These are phyloP conservation scores for Lymantria monacha DNA, from an alignment of 2,888 invertebrate species.

Conservation along the genomic window DNA sequence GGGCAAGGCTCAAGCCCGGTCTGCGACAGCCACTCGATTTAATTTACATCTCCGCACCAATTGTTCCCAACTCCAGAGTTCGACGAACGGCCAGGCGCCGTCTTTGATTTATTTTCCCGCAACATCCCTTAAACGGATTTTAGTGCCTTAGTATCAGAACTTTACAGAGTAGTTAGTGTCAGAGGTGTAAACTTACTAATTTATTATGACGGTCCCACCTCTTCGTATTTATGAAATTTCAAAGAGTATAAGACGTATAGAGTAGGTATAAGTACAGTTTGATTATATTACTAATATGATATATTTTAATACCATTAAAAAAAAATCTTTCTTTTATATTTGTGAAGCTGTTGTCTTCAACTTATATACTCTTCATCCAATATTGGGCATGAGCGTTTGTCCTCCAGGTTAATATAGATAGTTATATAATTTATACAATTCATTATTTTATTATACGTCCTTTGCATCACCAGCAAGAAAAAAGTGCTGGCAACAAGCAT, in stretches of 20 bases:
- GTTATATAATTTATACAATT: too few species aligned
- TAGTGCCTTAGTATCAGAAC: slow-evolving; percentile 58
- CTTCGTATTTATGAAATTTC: neutral
- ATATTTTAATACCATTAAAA: too few species aligned
- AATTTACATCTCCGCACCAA: slow-evolving; percentile 75
- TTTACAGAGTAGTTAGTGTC: slow-evolving; percentile 40
- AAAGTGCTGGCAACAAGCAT: too few species aligned
- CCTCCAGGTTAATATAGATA: too few species aligned
- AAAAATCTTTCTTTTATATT: too few species aligned
- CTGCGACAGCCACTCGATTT: slow-evolving; percentile 66
- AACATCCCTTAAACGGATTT: slow-evolving; percentile 67
- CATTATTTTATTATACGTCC: too few species aligned
- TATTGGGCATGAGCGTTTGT: too few species aligned
- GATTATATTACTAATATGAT: too few species aligned
- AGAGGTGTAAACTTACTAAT: slow-evolving; percentile 23
- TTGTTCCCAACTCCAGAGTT: slow-evolving; percentile 71
- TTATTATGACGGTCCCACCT: slow-evolving; percentile 19
- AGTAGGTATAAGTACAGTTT: neutral
- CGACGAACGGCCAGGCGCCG: slow-evolving; percentile 62
- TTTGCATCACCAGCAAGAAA: too few species aligned
- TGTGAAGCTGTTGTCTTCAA: too few species aligned
- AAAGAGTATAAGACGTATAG: neutral
- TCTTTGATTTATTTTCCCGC: slow-evolving; percentile 73
- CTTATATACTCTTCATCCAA: too few species aligned
- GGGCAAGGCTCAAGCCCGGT: slow-evolving; percentile 31